Evolutionary conservation across 2,797 vertebrate genomes (phyloP), one percentile per base, ranked within the genome.

Genomic region (Buphagus erythrorhynchus): DNA sequence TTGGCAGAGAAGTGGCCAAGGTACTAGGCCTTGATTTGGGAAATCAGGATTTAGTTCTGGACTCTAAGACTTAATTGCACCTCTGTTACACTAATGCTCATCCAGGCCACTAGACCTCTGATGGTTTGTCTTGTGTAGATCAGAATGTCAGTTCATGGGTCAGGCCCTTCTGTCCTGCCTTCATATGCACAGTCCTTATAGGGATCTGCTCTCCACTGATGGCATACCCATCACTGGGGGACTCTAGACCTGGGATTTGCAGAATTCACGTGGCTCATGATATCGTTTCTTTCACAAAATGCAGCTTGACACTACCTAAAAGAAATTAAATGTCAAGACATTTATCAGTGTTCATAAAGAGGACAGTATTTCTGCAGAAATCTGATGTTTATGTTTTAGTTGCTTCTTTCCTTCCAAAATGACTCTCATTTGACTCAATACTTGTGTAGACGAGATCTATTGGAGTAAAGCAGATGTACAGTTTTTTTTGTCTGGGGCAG

Each of bases 181-280:
- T 61, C 5, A 1, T 28, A 28, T 33, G 79, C 51, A 7, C 6
- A 48, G 5, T 13, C 6, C 3, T 69, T 3, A 1, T 10, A 13
- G 33, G 29, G 25, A 25, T 59, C 25, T 72, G 31, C 28, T 62
- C 14, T 58, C 18, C 10, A 1, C 12, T 82, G 19, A 5, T 62
- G 31, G 16, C 6, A 3, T 45, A 7, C 1, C 1, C 22, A 49
- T 65, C 42, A 14, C 29, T 20, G 29, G 1, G 16, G 22, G 4
- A 33, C 69, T 78, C 59, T 66, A 33, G 7, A 18, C 65, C 18
- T 68, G 31, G 17, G 55, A 43, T 69, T 73, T 76, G 63, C 26
- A 33, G 51, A 54, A 61, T 75, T 81, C 31, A 55, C 2, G 0
- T 28, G 36, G 43, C 22, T 92, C 3, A 2, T 59, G 28, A 16